A percentile compares a stretch with the other conserved stretches of the same genome.
These are phyloP conservation scores for Eupithecia dodoneata DNA, from an alignment of 2,888 invertebrate genomes.

Conservation along the genomic window DNA sequence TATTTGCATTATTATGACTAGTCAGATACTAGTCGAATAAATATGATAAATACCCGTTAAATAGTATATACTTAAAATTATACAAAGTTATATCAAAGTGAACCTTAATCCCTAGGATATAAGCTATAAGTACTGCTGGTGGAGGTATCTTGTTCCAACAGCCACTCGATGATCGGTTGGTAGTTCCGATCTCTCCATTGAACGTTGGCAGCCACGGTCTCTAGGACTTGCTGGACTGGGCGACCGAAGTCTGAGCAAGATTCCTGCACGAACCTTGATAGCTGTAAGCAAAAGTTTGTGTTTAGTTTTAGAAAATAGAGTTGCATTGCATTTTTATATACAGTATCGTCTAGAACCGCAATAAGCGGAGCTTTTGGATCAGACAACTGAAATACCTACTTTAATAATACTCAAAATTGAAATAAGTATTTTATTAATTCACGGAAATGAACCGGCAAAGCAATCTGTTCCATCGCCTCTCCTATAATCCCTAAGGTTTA, in stretches of 20 bases:
- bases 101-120: slow-evolving; percentile 12
- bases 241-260: slow-evolving; percentile 88
- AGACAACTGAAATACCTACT: too few relatives aligned
- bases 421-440: too few relatives aligned
- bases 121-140: slow-evolving; percentile 31
- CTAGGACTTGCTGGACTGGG: slow-evolving; percentile 91
- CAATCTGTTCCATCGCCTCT: too few relatives aligned
- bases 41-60: too few relatives aligned
- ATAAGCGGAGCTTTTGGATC: neutral
- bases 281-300: slow-evolving; percentile 64
- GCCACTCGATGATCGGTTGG: slow-evolving; percentile 89
- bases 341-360: neutral
- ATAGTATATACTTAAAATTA: too few relatives aligned
- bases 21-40: neutral
- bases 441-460: too few relatives aligned
- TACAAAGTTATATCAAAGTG: neutral
- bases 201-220: slow-evolving; percentile 91
- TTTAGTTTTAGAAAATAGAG: neutral
- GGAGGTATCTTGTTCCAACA: slow-evolving; percentile 68
- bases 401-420: too few relatives aligned
- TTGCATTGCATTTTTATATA: too few relatives aligned
- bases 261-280: slow-evolving; percentile 87
- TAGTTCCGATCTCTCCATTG: slow-evolving; percentile 93
- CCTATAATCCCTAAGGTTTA: too few relatives aligned
- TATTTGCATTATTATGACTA: neutral